These are phyloP conservation scores for Empidonax alnorum DNA, from an alignment of 2,113 vertebrate species.

Conservation along the genomic window DNA sequence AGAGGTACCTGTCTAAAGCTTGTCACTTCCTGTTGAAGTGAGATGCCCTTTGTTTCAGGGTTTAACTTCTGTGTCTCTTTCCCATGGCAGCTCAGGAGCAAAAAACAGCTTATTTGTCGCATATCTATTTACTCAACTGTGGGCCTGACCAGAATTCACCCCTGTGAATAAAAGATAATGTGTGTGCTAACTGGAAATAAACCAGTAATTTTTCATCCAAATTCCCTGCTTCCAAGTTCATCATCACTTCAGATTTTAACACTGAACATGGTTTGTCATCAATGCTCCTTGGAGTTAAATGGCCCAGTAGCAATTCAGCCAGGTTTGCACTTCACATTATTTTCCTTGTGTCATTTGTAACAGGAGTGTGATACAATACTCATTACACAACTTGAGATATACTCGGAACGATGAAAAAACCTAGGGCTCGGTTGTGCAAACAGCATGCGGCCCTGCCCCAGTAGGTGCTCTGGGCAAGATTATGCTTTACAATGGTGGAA, in stretches of 20 bases:
- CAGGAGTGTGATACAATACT: background rate
- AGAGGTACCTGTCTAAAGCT: background rate
- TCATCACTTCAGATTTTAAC: background rate
- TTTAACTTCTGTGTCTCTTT: background rate
- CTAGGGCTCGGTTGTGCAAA: constrained; percentile 3
- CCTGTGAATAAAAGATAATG: background rate
- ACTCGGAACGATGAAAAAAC: background rate
- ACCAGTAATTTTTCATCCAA: background rate
- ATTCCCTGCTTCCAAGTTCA: background rate
- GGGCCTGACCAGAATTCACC: background rate
- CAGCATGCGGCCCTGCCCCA: background rate
- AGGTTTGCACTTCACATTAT: background rate
- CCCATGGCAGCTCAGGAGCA: background rate
- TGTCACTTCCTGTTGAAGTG: background rate
- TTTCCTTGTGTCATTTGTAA: background rate
- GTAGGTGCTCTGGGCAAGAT: background rate
- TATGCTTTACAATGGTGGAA: background rate
- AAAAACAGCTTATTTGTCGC: background rate
- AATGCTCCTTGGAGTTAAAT: background rate
- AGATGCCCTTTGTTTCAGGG: background rate
- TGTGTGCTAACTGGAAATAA: background rate
- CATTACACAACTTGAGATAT: background rate
- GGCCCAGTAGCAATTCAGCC: background rate
- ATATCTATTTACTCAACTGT: background rate
- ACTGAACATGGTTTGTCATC: background rate